Conservation (phyloP, 2,888 invertebrate genomes). For the Plagodis pulveraria region DNA sequence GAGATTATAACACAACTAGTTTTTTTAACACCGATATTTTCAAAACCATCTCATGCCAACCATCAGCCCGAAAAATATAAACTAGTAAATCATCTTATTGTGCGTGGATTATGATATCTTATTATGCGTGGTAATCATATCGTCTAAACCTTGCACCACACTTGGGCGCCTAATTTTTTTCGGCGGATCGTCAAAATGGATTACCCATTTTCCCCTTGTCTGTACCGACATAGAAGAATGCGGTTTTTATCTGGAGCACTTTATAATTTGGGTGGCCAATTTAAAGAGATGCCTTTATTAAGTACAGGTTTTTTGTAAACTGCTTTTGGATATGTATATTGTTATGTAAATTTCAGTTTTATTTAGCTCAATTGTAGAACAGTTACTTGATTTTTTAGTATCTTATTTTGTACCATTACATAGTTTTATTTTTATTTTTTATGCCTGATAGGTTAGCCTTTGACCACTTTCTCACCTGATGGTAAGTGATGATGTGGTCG, state of each 20-base stretch:
- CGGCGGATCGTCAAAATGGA: slow-evolving; percentile 57
- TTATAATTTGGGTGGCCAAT: slow-evolving; percentile 40
- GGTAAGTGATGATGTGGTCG: too few relatives aligned
- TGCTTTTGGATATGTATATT: slow-evolving; percentile 1
- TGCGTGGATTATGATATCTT: background rate
- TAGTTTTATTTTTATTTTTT: too few relatives aligned
- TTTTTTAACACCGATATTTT: too few relatives aligned
- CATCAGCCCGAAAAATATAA: too few relatives aligned
- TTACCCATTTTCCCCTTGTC: slow-evolving; percentile 58
- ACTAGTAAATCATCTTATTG: background rate
- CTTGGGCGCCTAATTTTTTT: slow-evolving; percentile 42
- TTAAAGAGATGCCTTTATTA: slow-evolving; percentile 23
- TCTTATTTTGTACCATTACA: too few relatives aligned
- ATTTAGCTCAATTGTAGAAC: background rate
- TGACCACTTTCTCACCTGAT: too few relatives aligned
- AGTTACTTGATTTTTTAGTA: too few relatives aligned
- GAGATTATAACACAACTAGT: too few relatives aligned
- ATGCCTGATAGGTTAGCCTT: too few relatives aligned
- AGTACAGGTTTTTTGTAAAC: slow-evolving; percentile 9
- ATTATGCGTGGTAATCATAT: slow-evolving; percentile 20
- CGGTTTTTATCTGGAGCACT: slow-evolving; percentile 38
- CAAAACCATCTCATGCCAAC: too few relatives aligned
- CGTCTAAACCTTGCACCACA: slow-evolving; percentile 34
- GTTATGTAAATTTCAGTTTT: background rate
- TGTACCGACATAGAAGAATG: slow-evolving; percentile 48